Percentiles rank a stretch among this genome's conserved stretches.
Conservation (phyloP, 2,888 invertebrate genomes). For the Acrobeloides nanus region DNA sequence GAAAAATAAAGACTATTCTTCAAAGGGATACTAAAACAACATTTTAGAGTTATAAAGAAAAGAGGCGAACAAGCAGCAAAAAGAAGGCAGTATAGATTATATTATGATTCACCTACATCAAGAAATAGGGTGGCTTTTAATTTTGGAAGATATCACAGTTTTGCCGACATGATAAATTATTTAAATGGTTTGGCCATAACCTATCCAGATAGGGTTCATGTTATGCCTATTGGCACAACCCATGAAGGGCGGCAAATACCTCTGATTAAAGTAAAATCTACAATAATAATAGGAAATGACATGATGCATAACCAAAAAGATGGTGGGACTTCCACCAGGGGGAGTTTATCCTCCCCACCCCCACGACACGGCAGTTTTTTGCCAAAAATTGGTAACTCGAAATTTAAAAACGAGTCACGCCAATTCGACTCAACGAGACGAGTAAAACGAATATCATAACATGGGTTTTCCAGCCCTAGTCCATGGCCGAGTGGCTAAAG, state of each 20-base stretch:
- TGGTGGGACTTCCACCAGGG: too few species aligned
- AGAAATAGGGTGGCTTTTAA: constrained; percentile 35
- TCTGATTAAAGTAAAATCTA: constrained; percentile 49
- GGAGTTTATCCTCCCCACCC: too few species aligned
- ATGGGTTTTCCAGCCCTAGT: too few species aligned
- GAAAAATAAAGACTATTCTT: neutral
- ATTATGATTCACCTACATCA: constrained; percentile 11
- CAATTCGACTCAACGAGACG: too few species aligned
- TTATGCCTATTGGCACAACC: constrained; percentile 51
- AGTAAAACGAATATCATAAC: too few species aligned
- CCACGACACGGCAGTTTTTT: too few species aligned
- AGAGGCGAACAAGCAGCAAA: constrained; percentile 22
- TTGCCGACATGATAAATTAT: constrained; percentile 51
- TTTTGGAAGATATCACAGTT: constrained; percentile 46
- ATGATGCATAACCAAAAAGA: too few species aligned
- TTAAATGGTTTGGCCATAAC: constrained; percentile 48
- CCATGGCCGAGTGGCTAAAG: too few species aligned
- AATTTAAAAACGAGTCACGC: too few species aligned
- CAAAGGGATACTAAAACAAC: neutral
- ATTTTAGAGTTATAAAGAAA: constrained; percentile 43
- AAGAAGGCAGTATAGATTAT: constrained; percentile 7
- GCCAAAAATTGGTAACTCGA: neutral
- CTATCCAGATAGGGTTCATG: constrained; percentile 49
- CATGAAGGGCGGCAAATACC: constrained; percentile 52
- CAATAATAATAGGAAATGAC: constrained; percentile 1